Percentiles rank a stretch among this genome's conserved stretches.
phyloP scores from a whole-genome alignment of 2,888 invertebrate species.

The Drosophila merina region DNA sequence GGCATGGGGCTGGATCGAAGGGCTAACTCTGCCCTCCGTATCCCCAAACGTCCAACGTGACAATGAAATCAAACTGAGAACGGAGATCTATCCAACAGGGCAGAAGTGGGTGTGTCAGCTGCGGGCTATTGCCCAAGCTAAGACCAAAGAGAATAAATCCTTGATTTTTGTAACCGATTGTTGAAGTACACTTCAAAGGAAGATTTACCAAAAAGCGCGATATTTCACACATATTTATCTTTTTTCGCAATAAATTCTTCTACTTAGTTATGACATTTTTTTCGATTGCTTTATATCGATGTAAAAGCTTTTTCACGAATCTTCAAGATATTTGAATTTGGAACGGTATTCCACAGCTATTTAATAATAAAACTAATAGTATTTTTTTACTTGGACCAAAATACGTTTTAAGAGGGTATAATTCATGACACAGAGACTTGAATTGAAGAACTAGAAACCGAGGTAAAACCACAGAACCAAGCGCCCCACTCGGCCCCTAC shows the following conservation, averaged over 20 bases:
- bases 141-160: slow-evolving; percentile 18
- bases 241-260: no score
- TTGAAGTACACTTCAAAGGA: slow-evolving; percentile 1
- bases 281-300: neutral
- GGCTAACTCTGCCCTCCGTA: slow-evolving; percentile 16
- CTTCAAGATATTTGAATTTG: no score
- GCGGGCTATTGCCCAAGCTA: slow-evolving; percentile 40
- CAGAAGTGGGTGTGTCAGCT: slow-evolving; percentile 26
- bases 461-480: slow-evolving; percentile 50
- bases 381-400: neutral
- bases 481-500: slow-evolving; percentile 2
- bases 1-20: slow-evolving; percentile 43
- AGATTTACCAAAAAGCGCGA: neutral
- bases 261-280: neutral
- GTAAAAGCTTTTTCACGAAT: no score
- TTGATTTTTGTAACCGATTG: neutral
- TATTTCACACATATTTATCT: neutral
- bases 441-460: slow-evolving; percentile 20
- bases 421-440: slow-evolving; percentile 6
- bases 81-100: slow-evolving; percentile 15
- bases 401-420: neutral
- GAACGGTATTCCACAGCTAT: neutral
- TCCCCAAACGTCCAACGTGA: slow-evolving; percentile 55
- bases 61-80: slow-evolving; percentile 72
- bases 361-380: no score